Percentiles rank a stretch among this genome's conserved stretches.
These are phyloP conservation scores for Microcebus jonahi DNA, from an alignment of 2,113 vertebrate genomes.

Conservation along the genomic window DNA sequence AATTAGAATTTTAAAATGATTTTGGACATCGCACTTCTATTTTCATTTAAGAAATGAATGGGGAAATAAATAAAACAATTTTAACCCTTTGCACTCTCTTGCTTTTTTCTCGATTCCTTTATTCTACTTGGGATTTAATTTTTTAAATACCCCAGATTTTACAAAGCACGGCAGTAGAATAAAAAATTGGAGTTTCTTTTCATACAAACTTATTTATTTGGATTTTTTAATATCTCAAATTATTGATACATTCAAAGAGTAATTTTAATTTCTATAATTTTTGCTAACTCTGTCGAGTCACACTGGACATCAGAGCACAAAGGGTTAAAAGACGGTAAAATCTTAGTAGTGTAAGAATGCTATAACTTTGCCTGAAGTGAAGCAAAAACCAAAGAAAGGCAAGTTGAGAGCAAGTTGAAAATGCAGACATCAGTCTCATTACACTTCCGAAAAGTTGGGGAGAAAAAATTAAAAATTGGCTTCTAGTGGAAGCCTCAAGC, in stretches of 20 bases:
- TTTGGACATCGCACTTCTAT: not conserved
- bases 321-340: not conserved
- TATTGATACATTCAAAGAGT: too few relatives aligned
- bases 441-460: not conserved
- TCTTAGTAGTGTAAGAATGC: not conserved
- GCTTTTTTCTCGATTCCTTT: too few relatives aligned
- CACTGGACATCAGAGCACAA: too few relatives aligned
- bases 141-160: too few relatives aligned
- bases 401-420: not conserved
- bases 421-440: not conserved
- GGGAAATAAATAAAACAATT: not conserved
- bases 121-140: too few relatives aligned
- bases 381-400: not conserved
- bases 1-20: not conserved
- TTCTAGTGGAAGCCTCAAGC: not conserved
- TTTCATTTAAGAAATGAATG: not conserved
- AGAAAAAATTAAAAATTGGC: not conserved
- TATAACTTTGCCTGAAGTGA: not conserved
- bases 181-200: too few relatives aligned
- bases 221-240: too few relatives aligned
- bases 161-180: too few relatives aligned
- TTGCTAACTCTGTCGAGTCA: too few relatives aligned
- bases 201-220: too few relatives aligned
- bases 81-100: not conserved
- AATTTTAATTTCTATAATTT: too few relatives aligned